Conservation (phyloP, 64 coral and sea anemone species). For the Actinia equina region DNA sequence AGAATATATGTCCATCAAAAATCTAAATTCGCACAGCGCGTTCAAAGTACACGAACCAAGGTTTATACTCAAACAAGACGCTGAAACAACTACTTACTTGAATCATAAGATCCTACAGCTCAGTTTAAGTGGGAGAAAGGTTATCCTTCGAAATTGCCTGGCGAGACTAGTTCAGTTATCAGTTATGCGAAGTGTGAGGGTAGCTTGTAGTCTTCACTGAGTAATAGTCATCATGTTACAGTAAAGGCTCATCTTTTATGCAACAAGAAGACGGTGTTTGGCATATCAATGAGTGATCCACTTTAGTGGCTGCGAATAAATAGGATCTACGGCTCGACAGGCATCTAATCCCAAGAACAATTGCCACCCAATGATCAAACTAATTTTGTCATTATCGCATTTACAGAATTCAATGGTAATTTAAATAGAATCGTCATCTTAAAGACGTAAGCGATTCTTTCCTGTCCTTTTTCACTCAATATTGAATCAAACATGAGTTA, state of each 20-base stretch:
- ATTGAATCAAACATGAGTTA: background rate
- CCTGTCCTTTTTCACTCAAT: constrained; percentile 1
- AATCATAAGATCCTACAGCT: no score
- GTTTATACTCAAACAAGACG: no score
- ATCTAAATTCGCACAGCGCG: no score
- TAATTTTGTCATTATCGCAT: background rate
- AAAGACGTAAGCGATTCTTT: background rate
- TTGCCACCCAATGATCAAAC: background rate
- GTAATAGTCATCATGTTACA: background rate
- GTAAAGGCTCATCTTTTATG: background rate
- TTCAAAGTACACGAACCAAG: no score
- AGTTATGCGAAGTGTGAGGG: background rate
- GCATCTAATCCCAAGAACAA: background rate
- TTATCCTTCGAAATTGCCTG: no score
- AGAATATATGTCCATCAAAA: no score
- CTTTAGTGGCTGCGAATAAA: background rate
- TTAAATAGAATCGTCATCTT: background rate
- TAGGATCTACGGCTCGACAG: background rate
- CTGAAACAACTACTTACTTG: no score
- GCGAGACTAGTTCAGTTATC: no score
- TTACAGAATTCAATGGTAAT: background rate
- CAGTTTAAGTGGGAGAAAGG: no score
- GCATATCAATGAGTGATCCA: background rate
- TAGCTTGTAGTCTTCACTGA: background rate
- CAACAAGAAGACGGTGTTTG: background rate